phyloP scores from a whole-genome alignment of 2,888 invertebrate genomes.

The Heliconius ismenius region DNA sequence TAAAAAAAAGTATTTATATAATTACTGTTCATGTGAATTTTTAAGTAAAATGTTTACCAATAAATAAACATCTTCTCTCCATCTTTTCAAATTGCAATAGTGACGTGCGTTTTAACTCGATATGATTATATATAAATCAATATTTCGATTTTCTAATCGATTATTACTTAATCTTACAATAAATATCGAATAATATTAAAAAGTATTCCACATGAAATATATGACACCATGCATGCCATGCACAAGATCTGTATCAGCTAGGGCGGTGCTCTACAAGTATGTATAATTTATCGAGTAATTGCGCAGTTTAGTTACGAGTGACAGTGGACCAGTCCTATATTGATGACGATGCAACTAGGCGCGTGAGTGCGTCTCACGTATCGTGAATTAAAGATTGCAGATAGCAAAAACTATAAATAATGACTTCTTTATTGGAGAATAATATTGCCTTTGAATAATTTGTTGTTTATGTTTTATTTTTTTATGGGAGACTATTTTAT shows the following conservation, averaged over 20 bases:
- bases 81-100: background rate
- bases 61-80: background rate
- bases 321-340: constrained; percentile 62
- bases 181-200: background rate
- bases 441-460: constrained; percentile 3
- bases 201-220: constrained; percentile 6
- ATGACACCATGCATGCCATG: background rate
- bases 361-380: constrained; percentile 50
- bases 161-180: background rate
- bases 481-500: background rate
- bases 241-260: constrained; percentile 22
- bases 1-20: no score
- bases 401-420: constrained; percentile 21
- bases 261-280: constrained; percentile 27
- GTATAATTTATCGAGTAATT: constrained; percentile 55
- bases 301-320: constrained; percentile 67
- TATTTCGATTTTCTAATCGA: background rate
- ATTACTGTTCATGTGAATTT: background rate
- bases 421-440: constrained; percentile 5
- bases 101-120: background rate
- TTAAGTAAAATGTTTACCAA: background rate
- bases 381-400: constrained; percentile 27
- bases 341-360: constrained; percentile 57
- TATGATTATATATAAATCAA: background rate
- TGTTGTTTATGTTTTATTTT: background rate